Evolutionary conservation across 2,113 vertebrate genomes (phyloP).

Genomic region (Stercorarius parasiticus): DNA sequence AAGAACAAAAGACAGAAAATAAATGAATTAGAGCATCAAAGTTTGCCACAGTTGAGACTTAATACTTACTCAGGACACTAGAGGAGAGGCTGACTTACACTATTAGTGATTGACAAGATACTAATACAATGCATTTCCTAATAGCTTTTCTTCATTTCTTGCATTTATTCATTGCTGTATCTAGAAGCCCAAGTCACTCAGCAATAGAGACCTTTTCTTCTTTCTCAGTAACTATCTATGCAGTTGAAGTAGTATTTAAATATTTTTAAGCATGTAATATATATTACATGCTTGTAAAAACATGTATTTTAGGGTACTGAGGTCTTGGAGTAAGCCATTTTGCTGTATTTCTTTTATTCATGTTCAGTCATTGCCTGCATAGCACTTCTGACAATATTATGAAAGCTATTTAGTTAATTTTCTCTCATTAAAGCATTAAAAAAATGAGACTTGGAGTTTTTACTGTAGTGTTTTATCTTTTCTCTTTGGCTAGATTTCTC

Average conservation of each 20-base stretch:
- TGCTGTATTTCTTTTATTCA: neutral
- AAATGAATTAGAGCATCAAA: neutral
- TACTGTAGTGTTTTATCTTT: neutral
- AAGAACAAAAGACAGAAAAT: neutral
- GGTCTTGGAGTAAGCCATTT: neutral
- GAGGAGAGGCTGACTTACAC: neutral
- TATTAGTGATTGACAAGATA: neutral
- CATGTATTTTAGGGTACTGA: neutral
- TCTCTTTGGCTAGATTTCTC: neutral
- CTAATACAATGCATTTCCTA: neutral
- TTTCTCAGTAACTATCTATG: neutral
- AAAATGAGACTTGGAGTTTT: neutral
- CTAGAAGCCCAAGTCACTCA: neutral
- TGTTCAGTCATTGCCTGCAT: neutral
- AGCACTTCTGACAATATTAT: neutral
- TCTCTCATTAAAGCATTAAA: neutral
- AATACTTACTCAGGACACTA: neutral
- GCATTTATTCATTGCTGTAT: neutral
- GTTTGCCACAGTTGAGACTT: neutral
- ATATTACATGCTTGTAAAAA: neutral
- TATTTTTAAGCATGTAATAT: neutral
- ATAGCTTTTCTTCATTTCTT: neutral
- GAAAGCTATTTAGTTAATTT: neutral
- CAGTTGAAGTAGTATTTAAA: neutral
- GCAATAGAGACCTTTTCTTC: neutral